Evolutionary conservation across 2,888 invertebrate species (phyloP), one percentile per base, ranked within the genome.

Genomic region (Aleiodes alternator): DNA sequence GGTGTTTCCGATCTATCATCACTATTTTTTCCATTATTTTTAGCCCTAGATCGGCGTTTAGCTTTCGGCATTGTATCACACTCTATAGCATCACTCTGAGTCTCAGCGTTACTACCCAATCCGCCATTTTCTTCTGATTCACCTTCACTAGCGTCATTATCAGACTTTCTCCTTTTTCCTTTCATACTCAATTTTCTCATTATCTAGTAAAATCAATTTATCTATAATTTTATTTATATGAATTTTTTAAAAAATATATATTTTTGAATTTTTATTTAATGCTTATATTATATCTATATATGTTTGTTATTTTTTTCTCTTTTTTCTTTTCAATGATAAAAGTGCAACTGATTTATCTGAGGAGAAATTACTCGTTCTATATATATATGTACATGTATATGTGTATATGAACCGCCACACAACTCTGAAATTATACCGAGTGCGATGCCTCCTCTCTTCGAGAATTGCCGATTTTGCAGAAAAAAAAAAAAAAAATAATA

Each of bases 121-220:
- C 83, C 88, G 87, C 86, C 87, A 88, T 87, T 86, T 84, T 86
- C 87, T 68, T 88, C 86, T 3, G 86, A 85, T 75, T 86, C 86
- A 75, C 83, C 85, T 55, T 86, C 86, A 79, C 85, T 87, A 14
- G 82, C 81, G 50, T 59, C 31, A 31, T 78, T 83, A 50, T 87
- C 89, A 16, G 86, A 87, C 82, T 87, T 87, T 75, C 83, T 86
- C 57, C 83, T 84, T 74, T 89, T 90, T 51, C 84, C 86, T 75
- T 87, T 88, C 86, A 87, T 87, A 66, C 85, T 85, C 76, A 88
- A 77, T 77, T 87, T 87, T 81, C 90, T 86, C 90, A 90, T 90
- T 76, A 78, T 76, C 69, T 51, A 66, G 48, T 53, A 16, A 61
- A 38, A 23, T 43, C 12, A 64, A 53, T 61, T 23, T 4, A 56